phyloP scores from a whole-genome alignment of 2,113 vertebrate genomes.

The Panthera uncia region DNA sequence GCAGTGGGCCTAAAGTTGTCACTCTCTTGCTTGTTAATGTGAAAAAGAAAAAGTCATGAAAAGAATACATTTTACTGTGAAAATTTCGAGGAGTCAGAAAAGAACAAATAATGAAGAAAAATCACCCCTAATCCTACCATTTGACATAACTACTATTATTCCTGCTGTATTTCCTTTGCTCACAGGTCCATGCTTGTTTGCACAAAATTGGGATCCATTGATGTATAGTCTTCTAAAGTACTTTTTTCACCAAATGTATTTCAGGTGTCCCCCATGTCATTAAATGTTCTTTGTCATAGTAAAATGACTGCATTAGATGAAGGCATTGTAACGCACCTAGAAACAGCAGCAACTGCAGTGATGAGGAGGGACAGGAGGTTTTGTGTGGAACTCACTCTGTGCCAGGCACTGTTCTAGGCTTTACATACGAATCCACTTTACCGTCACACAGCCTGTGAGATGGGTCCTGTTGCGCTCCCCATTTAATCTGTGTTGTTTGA shows the following conservation, averaged over 20 bases:
- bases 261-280: neutral
- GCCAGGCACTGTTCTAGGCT: neutral
- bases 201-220: neutral
- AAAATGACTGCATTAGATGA: neutral
- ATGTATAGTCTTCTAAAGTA: neutral
- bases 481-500: neutral
- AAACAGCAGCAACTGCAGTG: neutral
- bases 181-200: neutral
- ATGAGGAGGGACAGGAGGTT: neutral
- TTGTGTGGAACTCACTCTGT: neutral
- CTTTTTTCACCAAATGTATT: neutral
- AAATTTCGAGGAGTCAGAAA: slow-evolving; percentile 20
- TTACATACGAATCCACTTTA: neutral
- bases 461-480: neutral
- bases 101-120: slow-evolving; percentile 28
- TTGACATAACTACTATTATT: neutral
- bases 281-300: neutral
- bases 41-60: neutral
- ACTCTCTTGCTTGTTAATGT: neutral
- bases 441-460: neutral
- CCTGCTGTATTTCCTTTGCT: neutral
- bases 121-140: neutral
- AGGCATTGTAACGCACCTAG: neutral
- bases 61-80: neutral
- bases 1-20: neutral